Base-by-base conservation (phyloP, 1,140 invertebrate species). In the Drosophila sechellia region DNA sequence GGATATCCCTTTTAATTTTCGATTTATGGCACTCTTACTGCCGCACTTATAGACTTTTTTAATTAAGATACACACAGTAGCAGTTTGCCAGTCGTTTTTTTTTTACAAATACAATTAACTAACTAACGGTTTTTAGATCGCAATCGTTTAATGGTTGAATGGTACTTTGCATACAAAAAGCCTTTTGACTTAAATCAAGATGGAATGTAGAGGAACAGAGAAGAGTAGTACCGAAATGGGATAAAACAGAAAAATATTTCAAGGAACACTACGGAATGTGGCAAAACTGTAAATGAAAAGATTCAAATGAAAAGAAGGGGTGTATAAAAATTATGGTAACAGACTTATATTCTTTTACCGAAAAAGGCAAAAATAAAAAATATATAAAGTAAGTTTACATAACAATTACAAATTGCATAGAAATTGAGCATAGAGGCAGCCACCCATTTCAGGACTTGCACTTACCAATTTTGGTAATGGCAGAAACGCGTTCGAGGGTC, bases 41-140 rank as follows among this genome's bases (percentile, higher is more conserved):
- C 59, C 53, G 70, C 77, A 79, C 72, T 77, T 89, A 72, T 66
- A 86, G 84, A 79, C 71, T 89, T 89, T 89, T 90, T 91, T 91
- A 46, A 91, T 90, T 91, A 91, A 91, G 89, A 91, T 91, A 91
- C 72, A 91, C 89, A 91, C 89, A 71, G 69, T 89, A 84, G 79
- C 79, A 72, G 59, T 42, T 79, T 66, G 54, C 57, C 48, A 63
- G 70, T 74, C 25, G 20, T 45, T 45, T 79, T 56, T 17, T 43
- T 43, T 79, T 70, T 35, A 56, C 37, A 39, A n/a, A 70, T 69
- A 70, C 46, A 68, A 53, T 79, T 77, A 80, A 56, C 70, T 69
- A 77, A 79, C 76, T 89, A 61, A 40, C 34, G 48, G 66, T 69
- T 79, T 43, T 85, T 63, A 54, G 72, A 84, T 83, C 48, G 70